These are phyloP conservation scores for Cuniculus paca DNA, from an alignment of 2,797 vertebrate genomes.

Conservation along the genomic window DNA sequence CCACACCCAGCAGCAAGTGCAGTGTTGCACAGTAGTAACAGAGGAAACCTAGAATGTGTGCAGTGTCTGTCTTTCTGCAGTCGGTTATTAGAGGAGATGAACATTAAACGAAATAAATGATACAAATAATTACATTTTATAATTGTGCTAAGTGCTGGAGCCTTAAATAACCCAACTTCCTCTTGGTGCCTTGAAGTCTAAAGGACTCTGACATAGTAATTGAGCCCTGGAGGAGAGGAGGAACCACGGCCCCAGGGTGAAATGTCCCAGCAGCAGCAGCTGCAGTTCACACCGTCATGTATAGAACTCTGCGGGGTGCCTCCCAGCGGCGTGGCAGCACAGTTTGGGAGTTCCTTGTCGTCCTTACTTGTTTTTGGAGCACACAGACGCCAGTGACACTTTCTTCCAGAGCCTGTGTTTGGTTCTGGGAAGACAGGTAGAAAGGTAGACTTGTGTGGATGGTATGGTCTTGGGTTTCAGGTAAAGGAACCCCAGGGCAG, in stretches of 20 bases:
- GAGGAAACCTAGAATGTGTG: background rate
- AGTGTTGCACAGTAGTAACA: background rate
- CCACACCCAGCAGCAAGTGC: background rate
- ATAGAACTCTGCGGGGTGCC: background rate
- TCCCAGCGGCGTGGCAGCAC: background rate
- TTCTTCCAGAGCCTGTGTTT: background rate
- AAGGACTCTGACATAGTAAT: background rate
- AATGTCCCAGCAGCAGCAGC: background rate
- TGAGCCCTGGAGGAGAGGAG: slow-evolving; percentile 15
- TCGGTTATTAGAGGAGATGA: background rate
- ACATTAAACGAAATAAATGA: slow-evolving; percentile 13
- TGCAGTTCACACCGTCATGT: background rate
- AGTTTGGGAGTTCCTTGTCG: background rate
- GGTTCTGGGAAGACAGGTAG: background rate
- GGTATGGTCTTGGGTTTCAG: background rate
- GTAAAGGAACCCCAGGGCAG: background rate
- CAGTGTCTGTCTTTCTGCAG: background rate
- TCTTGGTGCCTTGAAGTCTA: background rate
- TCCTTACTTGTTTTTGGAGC: slow-evolving; percentile 28
- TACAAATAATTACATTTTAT: slow-evolving; percentile 17
- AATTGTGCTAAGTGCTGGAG: background rate
- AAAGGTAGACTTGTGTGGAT: background rate
- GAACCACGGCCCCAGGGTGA: background rate
- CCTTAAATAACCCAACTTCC: slow-evolving; percentile 56
- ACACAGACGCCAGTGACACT: background rate